These are phyloP conservation scores for Drosophila lacicola DNA, from an alignment of 2,888 invertebrate species.

Conservation along the genomic window DNA sequence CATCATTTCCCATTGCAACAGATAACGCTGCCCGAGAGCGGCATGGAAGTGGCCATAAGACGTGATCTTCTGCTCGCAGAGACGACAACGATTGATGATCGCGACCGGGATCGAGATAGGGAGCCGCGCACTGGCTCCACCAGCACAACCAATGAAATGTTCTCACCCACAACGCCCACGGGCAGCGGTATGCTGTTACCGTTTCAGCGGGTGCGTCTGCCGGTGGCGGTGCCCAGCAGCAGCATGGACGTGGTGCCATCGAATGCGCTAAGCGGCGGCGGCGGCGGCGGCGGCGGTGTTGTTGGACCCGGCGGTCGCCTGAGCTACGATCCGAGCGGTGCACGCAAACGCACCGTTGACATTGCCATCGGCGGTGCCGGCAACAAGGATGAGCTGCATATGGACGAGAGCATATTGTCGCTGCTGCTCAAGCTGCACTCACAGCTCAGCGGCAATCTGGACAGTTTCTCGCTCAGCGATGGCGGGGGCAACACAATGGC, in stretches of 20 bases:
- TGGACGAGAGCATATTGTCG: conserved; percentile 96
- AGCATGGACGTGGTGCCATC: conserved; percentile 86
- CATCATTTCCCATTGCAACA: conserved; percentile 83
- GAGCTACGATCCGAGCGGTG: conserved; percentile 74
- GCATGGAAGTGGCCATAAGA: conserved; percentile 85
- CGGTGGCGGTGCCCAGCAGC: conserved; percentile 84
- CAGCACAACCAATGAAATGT: conserved; percentile 81
- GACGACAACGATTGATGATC: conserved; percentile 53
- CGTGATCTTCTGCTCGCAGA: conserved; percentile 79
- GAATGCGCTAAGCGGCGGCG: conserved; percentile 72
- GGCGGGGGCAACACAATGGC: conserved; percentile 36
- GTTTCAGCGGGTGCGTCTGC: conserved; percentile 84
- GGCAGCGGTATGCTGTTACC: conserved; percentile 83
- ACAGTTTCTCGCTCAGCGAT: conserved; percentile 90
- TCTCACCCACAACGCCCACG: conserved; percentile 80
- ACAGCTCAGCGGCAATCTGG: conserved; percentile 92
- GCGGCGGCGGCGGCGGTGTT: conserved; percentile 52
- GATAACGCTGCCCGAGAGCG: conserved; percentile 82
- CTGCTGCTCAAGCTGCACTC: conserved; percentile 95
- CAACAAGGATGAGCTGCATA: conserved; percentile 87
- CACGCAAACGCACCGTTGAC: conserved; percentile 84
- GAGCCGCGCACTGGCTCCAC: conserved; percentile 12
- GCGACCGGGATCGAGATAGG: conserved; percentile 23
- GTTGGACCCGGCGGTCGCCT: conserved; percentile 59
- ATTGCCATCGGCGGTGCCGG: conserved; percentile 82